These are phyloP conservation scores for Onychorhynchus coronatus DNA, from an alignment of 2,113 vertebrate species.

Conservation along the genomic window DNA sequence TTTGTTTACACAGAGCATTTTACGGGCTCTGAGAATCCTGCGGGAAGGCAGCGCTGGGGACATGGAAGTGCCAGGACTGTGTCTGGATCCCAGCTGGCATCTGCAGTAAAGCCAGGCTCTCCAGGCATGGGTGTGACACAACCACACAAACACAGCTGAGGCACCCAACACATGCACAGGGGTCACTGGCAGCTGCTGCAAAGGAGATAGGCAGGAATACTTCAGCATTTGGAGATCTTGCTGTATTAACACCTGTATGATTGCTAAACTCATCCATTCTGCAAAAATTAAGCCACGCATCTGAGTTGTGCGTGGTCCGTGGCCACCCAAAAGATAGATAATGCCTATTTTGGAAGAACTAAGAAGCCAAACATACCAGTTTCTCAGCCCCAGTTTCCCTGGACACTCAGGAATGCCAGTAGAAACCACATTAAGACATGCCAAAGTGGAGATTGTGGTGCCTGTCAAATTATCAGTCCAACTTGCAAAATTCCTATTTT, in stretches of 20 bases:
- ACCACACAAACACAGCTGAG: fast-evolving
- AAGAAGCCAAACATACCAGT: neutral
- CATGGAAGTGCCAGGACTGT: neutral
- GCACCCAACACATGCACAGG: neutral
- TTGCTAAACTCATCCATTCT: neutral
- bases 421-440: constrained; percentile 28
- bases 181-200: neutral
- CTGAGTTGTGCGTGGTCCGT: neutral
- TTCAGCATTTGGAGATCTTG: neutral
- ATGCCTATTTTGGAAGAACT: neutral
- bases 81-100: fast-evolving
- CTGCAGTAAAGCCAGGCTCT: neutral
- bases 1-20: neutral
- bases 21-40: neutral
- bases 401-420: neutral
- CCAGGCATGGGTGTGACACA: fast-evolving
- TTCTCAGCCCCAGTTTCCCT: neutral
- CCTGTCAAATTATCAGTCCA: constrained; percentile 72
- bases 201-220: neutral
- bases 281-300: neutral
- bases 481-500: constrained; percentile 82
- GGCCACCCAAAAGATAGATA: neutral
- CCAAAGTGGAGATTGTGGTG: neutral
- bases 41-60: neutral
- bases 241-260: neutral